Percentiles rank a stretch among this genome's conserved stretches.
Evolutionary conservation across 1,140 invertebrate species (phyloP).

Genomic region (Plectrocnemia conspersa): DNA sequence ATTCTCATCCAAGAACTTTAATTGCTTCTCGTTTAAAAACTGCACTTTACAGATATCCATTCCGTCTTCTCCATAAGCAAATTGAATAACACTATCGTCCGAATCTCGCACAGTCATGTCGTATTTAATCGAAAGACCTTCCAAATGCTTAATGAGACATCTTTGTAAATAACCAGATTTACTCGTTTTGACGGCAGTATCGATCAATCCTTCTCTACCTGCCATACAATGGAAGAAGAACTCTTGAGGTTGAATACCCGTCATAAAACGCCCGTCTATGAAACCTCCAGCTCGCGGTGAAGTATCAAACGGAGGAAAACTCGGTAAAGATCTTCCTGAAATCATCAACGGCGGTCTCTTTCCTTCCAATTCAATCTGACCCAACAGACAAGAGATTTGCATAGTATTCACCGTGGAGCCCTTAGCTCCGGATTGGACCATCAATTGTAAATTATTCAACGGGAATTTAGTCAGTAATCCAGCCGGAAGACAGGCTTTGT

Average conservation of each 20-base stretch:
- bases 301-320: conserved; percentile 86
- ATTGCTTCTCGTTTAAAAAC: conserved; percentile 74
- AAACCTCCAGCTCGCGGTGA: conserved; percentile 93
- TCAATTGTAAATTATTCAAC: conserved; percentile 92
- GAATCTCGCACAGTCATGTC: conserved; percentile 93
- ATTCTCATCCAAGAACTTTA: conserved; percentile 81
- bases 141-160: conserved; percentile 96
- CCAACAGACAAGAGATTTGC: conserved; percentile 95
- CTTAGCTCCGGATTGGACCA: conserved; percentile 98
- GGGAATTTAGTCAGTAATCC: conserved; percentile 87
- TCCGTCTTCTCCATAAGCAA: conserved; percentile 97
- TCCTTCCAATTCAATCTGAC: conserved; percentile 98
- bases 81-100: conserved; percentile 92
- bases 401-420: conserved; percentile 94
- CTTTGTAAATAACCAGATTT: conserved; percentile 96
- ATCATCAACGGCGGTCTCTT: conserved; percentile 93
- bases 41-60: conserved; percentile 85
- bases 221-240: conserved; percentile 99
- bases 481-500: conserved; percentile 72
- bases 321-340: conserved; percentile 87
- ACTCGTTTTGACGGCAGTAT: conserved; percentile 89
- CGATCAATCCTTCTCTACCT: conserved; percentile 88
- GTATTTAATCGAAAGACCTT: conserved; percentile 87
- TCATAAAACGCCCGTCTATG: conserved; percentile 93
- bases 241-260: conserved; percentile 94